phyloP scores from a whole-genome alignment of 1,140 invertebrate species.

The Drosophila punjabiensis region DNA sequence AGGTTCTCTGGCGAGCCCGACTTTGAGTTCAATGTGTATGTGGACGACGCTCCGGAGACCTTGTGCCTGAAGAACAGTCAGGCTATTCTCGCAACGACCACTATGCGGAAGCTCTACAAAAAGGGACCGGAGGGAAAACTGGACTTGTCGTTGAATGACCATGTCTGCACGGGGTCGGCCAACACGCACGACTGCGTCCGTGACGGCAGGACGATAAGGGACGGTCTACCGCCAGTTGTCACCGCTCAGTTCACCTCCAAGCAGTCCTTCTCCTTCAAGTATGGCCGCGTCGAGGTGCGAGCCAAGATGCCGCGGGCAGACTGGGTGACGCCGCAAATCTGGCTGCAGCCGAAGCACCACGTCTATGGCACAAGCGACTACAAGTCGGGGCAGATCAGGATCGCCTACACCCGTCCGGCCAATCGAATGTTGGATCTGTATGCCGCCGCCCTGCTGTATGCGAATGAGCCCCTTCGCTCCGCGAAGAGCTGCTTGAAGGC shows the following conservation, averaged over 20 bases:
- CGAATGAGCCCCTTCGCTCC: constrained; percentile 56
- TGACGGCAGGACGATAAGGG: constrained; percentile 40
- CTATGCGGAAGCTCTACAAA: constrained; percentile 86
- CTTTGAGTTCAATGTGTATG: constrained; percentile 89
- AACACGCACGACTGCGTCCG: constrained; percentile 84
- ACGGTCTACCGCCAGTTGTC: constrained; percentile 87
- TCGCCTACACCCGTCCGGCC: constrained; percentile 84
- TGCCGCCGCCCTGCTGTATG: constrained; percentile 80
- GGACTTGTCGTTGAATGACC: constrained; percentile 79
- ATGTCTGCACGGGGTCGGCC: constrained; percentile 85
- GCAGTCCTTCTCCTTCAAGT: constrained; percentile 88
- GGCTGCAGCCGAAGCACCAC: constrained; percentile 85
- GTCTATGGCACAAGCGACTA: constrained; percentile 85
- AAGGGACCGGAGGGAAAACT: constrained; percentile 78
- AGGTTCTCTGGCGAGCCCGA: constrained; percentile 84
- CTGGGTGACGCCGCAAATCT: constrained; percentile 90
- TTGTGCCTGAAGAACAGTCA: constrained; percentile 87
- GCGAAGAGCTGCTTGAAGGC: constrained; percentile 56
- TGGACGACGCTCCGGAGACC: constrained; percentile 86
- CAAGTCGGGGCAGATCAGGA: constrained; percentile 85
- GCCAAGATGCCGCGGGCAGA: constrained; percentile 90
- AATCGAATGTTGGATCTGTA: constrained; percentile 84
- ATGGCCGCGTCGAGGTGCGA: constrained; percentile 89
- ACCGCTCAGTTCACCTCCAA: constrained; percentile 89
- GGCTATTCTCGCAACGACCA: constrained; percentile 87